Percentiles rank a stretch among this genome's conserved stretches.
phyloP scores from a whole-genome alignment of 2,797 vertebrate species.

The Sebastes kiyomatsui region DNA sequence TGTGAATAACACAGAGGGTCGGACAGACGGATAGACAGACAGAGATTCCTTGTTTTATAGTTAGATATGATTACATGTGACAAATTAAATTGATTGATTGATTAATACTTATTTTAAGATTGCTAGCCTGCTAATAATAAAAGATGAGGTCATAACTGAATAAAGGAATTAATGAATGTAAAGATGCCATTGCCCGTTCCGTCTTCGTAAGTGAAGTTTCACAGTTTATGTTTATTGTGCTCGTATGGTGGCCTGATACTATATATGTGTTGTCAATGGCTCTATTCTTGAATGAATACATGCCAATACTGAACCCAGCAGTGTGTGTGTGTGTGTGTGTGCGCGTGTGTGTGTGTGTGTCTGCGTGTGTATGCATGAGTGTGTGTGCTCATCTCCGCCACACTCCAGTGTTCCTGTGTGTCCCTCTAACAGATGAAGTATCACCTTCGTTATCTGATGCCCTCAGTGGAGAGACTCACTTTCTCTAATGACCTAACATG shows the following conservation, averaged over 20 bases:
- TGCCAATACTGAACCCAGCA: neutral
- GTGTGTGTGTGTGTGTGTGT: neutral
- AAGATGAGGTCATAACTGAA: neutral
- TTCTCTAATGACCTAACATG: conserved; percentile 64
- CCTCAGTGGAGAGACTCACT: conserved; percentile 43
- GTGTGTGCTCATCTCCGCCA: neutral
- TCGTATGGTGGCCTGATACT: neutral
- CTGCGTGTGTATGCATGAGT: neutral
- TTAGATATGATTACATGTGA: too few relatives aligned
- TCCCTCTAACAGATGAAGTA: conserved; percentile 47
- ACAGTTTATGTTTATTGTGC: neutral
- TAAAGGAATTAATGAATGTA: neutral
- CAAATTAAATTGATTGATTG: neutral
- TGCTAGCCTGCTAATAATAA: too few relatives aligned
- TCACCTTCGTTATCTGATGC: conserved; percentile 58
- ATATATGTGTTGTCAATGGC: neutral
- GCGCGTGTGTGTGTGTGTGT: neutral
- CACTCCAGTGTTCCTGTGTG: neutral
- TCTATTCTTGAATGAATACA: neutral
- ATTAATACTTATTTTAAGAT: too few relatives aligned
- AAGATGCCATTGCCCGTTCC: neutral
- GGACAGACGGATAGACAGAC: too few relatives aligned
- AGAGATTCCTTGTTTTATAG: too few relatives aligned
- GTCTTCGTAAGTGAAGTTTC: neutral
- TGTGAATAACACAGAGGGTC: too few relatives aligned